These are phyloP conservation scores for Drepana arcuata DNA, from an alignment of 1,140 invertebrate species.

Conservation along the genomic window DNA sequence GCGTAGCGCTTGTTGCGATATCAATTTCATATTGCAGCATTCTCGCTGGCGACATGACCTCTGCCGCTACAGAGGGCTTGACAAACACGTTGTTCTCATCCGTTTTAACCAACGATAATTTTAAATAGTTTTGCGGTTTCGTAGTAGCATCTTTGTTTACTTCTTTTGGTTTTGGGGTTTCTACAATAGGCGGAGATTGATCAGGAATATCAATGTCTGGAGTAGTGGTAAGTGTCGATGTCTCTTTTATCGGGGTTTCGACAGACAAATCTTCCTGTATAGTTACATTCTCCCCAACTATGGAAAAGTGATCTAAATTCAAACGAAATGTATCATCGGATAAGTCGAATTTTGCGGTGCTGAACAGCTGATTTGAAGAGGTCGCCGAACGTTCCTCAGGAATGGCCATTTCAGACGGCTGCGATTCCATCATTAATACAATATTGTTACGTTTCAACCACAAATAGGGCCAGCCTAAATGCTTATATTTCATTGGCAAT, in stretches of 20 bases:
- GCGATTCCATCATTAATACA: too few species aligned
- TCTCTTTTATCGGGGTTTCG: constrained; percentile 8
- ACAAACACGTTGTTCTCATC: constrained; percentile 45
- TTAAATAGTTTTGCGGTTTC: constrained; percentile 31
- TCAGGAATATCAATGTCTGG: constrained; percentile 12
- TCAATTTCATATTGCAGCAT: constrained; percentile 60
- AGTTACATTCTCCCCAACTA: constrained; percentile 52
- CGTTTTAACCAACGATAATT: constrained; percentile 41
- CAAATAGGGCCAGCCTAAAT: too few species aligned
- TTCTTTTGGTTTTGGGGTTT: constrained; percentile 33
- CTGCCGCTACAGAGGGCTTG: constrained; percentile 43
- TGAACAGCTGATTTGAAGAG: constrained; percentile 41
- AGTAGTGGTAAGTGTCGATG: constrained; percentile 20
- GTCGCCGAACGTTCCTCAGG: too few species aligned
- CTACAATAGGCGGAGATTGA: constrained; percentile 29
- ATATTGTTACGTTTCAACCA: too few species aligned
- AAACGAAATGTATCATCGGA: constrained; percentile 55
- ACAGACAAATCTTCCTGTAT: constrained; percentile 23
- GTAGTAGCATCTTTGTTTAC: constrained; percentile 7
- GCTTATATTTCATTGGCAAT: too few species aligned
- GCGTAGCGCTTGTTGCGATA: constrained; percentile 34
- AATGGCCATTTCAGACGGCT: too few species aligned
- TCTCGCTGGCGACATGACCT: constrained; percentile 56
- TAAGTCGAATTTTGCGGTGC: constrained; percentile 42
- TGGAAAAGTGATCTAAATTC: constrained; percentile 45